Evolutionary conservation across 2,113 vertebrate genomes (phyloP).

Genomic region (Leuciscus idus): DNA sequence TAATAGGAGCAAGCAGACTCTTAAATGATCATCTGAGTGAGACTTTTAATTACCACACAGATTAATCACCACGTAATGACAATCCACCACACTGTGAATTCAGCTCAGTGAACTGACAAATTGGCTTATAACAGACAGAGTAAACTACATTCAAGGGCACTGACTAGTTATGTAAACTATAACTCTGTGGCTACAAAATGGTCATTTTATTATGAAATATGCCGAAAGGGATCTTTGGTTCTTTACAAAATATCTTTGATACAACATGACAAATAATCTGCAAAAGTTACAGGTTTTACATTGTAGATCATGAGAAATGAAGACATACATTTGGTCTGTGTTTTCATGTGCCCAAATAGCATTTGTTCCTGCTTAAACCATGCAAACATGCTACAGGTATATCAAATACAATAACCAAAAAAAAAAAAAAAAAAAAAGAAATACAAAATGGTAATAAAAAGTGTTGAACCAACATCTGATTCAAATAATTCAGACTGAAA

Average conservation of each 20-base stretch:
- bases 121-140: constrained; percentile 5
- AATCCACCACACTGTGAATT: constrained; percentile 29
- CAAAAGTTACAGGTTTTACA: constrained; percentile 38
- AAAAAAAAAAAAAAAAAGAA: constrained; percentile 24
- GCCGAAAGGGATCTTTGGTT: constrained; percentile 35
- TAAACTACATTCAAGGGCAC: constrained; percentile 11
- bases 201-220: constrained; percentile 59
- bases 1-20: neutral
- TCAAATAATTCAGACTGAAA: constrained; percentile 34
- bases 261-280: constrained; percentile 1
- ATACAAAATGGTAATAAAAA: constrained; percentile 39
- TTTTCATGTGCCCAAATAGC: constrained; percentile 42
- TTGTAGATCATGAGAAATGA: constrained; percentile 24
- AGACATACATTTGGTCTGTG: constrained; percentile 33
- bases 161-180: constrained; percentile 25
- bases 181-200: constrained; percentile 58
- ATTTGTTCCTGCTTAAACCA: constrained; percentile 60
- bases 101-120: constrained; percentile 29
- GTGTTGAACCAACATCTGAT: constrained; percentile 34
- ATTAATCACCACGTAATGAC: constrained; percentile 1
- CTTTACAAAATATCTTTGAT: constrained; percentile 39
- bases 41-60: constrained; percentile 24
- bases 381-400: constrained; percentile 70
- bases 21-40: neutral
- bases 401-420: constrained; percentile 52